Percentiles rank a stretch among this genome's conserved stretches.
phyloP scores from a whole-genome alignment of 2,113 vertebrate genomes.

The Pimephales promelas region DNA sequence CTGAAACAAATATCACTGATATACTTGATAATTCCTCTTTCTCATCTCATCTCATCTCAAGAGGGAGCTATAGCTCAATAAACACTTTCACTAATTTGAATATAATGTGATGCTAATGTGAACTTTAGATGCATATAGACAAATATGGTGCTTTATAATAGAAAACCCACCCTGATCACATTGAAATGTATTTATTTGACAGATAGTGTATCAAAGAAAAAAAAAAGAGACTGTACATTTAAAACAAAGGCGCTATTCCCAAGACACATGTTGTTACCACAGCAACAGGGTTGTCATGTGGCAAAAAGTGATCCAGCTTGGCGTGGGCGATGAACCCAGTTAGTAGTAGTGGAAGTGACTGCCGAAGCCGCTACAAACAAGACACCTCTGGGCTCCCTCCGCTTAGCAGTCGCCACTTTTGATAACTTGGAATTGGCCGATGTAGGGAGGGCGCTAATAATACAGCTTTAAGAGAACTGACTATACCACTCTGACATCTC shows the following conservation, averaged over 20 bases:
- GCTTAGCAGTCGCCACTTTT: background rate
- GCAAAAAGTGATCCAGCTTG: conserved; percentile 55
- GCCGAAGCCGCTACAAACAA: background rate
- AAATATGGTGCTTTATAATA: conserved; percentile 19
- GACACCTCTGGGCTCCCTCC: background rate
- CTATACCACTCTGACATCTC: too few relatives aligned
- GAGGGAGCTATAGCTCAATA: conserved; percentile 31
- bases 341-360: conserved; percentile 6
- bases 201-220: conserved; percentile 27
- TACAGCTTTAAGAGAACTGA: too few relatives aligned
- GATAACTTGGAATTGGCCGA: background rate
- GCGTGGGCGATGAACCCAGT: conserved; percentile 31
- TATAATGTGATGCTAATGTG: conserved; percentile 6
- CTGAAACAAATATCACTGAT: background rate
- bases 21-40: background rate
- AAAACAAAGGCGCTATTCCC: conserved; percentile 77
- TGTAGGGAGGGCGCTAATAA: too few relatives aligned
- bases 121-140: background rate
- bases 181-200: conserved; percentile 30
- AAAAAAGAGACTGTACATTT: conserved; percentile 44
- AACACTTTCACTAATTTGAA: background rate
- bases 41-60: conserved; percentile 9
- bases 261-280: conserved; percentile 73
- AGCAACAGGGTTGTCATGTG: conserved; percentile 76
- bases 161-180: conserved; percentile 21